phyloP scores from a whole-genome alignment of 2,113 vertebrate species.

The Carassius gibelio region DNA sequence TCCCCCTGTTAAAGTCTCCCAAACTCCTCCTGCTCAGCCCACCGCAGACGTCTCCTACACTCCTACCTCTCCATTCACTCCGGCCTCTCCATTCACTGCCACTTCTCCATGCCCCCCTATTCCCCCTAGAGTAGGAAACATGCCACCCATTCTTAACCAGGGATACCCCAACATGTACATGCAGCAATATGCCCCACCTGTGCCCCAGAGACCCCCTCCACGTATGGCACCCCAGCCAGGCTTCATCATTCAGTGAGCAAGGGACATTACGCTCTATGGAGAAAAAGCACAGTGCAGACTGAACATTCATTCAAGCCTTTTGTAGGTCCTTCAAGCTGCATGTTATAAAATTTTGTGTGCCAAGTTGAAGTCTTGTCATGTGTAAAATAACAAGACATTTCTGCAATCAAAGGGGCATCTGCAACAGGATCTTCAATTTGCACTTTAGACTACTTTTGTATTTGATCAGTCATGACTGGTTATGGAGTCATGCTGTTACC shows the following conservation, averaged over 20 bases:
- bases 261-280: not conserved
- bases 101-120: conserved; percentile 80
- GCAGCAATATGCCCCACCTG: conserved; percentile 82
- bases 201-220: conserved; percentile 84
- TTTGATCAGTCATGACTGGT: conserved; percentile 42
- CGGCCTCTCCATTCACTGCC: conserved; percentile 66
- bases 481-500: not conserved
- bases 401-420: conserved; percentile 59
- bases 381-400: conserved; percentile 52
- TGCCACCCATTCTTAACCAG: conserved; percentile 61
- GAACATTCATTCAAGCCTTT: conserved; percentile 61
- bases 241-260: conserved; percentile 90
- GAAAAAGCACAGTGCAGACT: conserved; percentile 36
- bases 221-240: conserved; percentile 87
- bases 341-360: conserved; percentile 56
- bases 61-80: conserved; percentile 42
- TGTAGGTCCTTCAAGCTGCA: conserved; percentile 43
- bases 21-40: conserved; percentile 66
- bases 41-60: conserved; percentile 69
- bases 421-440: conserved; percentile 45
- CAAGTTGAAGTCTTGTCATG: conserved; percentile 42
- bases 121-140: conserved; percentile 82
- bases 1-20: conserved; percentile 75
- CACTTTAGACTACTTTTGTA: conserved; percentile 53
- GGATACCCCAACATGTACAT: conserved; percentile 77